Percentiles rank a stretch among this genome's conserved stretches.
Conservation (phyloP, 2,797 vertebrate genomes). For the Tamandua tetradactyla region DNA sequence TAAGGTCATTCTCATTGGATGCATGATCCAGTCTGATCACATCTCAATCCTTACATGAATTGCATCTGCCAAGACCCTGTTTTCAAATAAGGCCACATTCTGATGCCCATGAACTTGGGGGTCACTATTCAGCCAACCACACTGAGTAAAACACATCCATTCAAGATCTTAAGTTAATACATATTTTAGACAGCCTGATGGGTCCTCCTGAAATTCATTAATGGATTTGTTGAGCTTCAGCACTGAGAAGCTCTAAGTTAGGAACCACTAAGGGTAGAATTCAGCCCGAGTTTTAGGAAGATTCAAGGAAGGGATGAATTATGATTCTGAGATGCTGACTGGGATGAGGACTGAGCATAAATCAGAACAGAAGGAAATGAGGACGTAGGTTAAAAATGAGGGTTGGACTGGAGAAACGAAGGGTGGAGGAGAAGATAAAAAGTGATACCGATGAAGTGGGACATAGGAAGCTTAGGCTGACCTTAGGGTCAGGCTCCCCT, state of each 20-base stretch:
- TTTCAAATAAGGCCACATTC: neutral
- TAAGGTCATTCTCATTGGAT: neutral
- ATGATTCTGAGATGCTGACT: neutral
- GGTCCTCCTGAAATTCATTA: neutral
- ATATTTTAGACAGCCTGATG: neutral
- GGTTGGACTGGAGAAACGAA: neutral
- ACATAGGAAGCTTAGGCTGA: neutral
- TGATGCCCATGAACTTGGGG: neutral
- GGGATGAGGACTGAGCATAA: neutral
- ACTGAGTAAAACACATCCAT: neutral
- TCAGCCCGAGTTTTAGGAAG: neutral
- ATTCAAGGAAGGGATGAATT: neutral
- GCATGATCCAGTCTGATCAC: neutral
- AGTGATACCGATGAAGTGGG: fast-evolving
- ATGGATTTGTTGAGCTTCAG: neutral
- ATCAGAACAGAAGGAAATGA: neutral
- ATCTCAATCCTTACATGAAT: neutral
- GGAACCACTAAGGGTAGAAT: neutral
- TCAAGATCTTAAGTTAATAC: neutral
- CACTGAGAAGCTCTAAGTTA: neutral
- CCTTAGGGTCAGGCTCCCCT: neutral
- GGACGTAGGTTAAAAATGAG: neutral
- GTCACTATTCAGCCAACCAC: neutral
- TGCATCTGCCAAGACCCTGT: neutral
- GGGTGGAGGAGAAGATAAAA: neutral